phyloP scores from a whole-genome alignment of 2,888 invertebrate species.

The Dasypogon diadema region DNA sequence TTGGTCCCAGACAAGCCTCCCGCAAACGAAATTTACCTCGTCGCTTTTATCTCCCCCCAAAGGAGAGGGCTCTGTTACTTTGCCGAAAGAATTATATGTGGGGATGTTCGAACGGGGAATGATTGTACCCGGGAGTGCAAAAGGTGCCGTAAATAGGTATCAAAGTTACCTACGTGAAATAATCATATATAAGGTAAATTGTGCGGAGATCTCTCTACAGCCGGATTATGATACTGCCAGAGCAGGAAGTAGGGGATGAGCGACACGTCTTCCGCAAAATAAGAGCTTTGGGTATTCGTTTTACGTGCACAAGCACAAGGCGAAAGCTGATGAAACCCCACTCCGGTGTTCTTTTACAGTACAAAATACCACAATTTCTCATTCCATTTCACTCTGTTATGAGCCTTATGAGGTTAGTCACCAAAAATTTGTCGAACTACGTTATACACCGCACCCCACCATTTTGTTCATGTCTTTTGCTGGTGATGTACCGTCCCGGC shows the following conservation, averaged over 20 bases:
- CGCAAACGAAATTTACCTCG: not conserved
- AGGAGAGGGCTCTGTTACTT: not conserved
- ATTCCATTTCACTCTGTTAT: not conserved
- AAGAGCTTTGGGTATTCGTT: not conserved
- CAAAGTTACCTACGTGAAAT: not conserved
- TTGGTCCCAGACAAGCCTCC: not conserved
- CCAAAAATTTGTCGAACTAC: too few species aligned
- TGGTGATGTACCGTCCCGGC: too few species aligned
- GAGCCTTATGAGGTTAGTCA: too few species aligned
- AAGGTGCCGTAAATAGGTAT: not conserved
- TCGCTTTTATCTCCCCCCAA: not conserved
- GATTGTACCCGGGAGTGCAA: not conserved
- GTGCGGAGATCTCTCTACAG: not conserved
- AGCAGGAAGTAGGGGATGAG: not conserved
- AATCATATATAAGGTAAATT: not conserved
- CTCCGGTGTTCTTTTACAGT: not conserved
- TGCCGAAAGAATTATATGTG: not conserved
- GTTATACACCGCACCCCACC: too few species aligned
- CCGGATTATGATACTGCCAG: not conserved
- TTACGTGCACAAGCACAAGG: not conserved
- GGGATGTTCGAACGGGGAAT: not conserved
- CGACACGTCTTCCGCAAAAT: not conserved
- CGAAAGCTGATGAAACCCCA: not conserved
- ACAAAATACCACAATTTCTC: not conserved
- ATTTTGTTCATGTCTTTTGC: too few species aligned